Base-by-base conservation (phyloP, 1,140 invertebrate genomes). In the Drosophila truncata region DNA sequence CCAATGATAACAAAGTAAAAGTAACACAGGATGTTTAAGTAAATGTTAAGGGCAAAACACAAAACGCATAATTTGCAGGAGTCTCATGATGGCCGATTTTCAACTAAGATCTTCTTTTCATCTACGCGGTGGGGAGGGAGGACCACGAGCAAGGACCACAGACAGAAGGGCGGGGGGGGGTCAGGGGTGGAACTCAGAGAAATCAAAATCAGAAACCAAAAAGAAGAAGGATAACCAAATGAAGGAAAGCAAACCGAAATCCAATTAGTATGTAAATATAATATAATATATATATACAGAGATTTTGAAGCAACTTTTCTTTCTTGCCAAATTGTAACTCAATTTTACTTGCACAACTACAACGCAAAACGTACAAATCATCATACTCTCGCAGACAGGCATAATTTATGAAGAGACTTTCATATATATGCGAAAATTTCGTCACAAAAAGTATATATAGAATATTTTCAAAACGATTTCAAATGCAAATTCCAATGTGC, bases 241-340 rank as follows among this genome's bases (percentile, higher is more conserved):
- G 18, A 74, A 35, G 61, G 27, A 60, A 69, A 77, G 63, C 63
- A 59, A 78, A 61, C 63, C 41, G 35, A 64, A 78, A 54, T 69
- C 74, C 78, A 70, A 81, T 77, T 80, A 60, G 64, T 80, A 80
- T 81, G 65, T 73, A 66, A 73, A 69, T 80, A 75, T 76, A 47
- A 69, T 69, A 47, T 80, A 67, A 73, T 47, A 50, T 75, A 73
- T 47, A 50, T 55, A 61, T 57, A 80, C 57, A 78, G 47, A 62
- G 64, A 69, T 67, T 70, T 70, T 39, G 64, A 50, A 69, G 66
- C 65, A 69, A 69, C 47, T 69, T 50, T 50, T 50, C 46, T 50
- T 50, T 60, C 35, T 55, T 66, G 52, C 61, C 71, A 57, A 76
- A 75, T 76, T 76, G 39, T 57, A 76, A 76, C 61, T 78, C 63